These are phyloP conservation scores for Ivindomyrus marchei DNA, from an alignment of 2,113 vertebrate species.

Conservation along the genomic window DNA sequence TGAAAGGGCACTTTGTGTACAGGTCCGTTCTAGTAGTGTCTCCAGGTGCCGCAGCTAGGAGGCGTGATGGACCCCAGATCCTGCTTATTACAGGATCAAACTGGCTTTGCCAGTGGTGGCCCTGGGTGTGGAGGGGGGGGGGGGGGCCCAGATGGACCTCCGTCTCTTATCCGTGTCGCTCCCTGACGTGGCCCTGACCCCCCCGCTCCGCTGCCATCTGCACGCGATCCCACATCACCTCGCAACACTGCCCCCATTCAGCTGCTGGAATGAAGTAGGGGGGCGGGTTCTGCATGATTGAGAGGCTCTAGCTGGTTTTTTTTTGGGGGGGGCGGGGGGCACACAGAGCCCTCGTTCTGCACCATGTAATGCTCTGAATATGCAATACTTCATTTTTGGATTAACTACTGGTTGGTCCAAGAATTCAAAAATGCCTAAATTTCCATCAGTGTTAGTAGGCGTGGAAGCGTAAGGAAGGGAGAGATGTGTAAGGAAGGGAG, in stretches of 20 bases:
- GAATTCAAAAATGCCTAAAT: neutral
- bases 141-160: neutral
- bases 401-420: neutral
- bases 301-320: neutral
- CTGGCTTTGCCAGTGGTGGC: too few species aligned
- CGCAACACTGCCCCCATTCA: neutral
- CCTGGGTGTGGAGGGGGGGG: neutral
- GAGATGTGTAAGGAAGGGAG: too few species aligned
- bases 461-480: too few species aligned
- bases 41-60: neutral
- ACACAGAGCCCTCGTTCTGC: neutral
- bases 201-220: neutral
- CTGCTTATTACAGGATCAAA: too few species aligned
- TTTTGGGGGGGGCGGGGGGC: neutral
- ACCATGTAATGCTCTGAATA: neutral
- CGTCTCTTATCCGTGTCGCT: neutral
- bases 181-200: neutral
- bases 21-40: neutral
- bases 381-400: neutral
- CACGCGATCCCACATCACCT: neutral
- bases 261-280: neutral
- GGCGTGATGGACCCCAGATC: neutral
- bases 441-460: neutral
- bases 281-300: neutral
- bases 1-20: neutral